Evolutionary conservation across 2,888 invertebrate genomes (phyloP).

Genomic region (Iphiclides podalirius): DNA sequence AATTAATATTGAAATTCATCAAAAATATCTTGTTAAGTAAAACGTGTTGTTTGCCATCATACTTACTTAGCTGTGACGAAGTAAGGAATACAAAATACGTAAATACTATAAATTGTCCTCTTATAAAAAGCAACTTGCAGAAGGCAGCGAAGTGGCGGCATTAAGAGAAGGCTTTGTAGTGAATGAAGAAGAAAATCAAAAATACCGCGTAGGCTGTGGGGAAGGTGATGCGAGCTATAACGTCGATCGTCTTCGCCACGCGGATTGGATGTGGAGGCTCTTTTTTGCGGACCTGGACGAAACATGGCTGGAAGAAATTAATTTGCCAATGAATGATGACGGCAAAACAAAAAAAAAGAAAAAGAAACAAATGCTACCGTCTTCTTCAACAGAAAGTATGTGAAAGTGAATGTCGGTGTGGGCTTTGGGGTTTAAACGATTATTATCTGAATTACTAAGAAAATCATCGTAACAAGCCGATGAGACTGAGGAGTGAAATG

Average conservation of each 20-base stretch:
- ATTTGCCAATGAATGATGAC: slow-evolving; percentile 68
- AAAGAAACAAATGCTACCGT: slow-evolving; percentile 29
- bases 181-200: slow-evolving; percentile 96
- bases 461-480: slow-evolving; percentile 25
- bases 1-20: slow-evolving; percentile 49
- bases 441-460: neutral
- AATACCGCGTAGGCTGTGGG: slow-evolving; percentile 95
- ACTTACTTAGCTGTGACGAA: slow-evolving; percentile 42
- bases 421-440: neutral
- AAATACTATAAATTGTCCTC: slow-evolving; percentile 48
- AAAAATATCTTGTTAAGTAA: slow-evolving; percentile 43
- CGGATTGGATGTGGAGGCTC: slow-evolving; percentile 95
- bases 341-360: slow-evolving; percentile 41
- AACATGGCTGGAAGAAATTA: slow-evolving; percentile 84
- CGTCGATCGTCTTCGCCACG: slow-evolving; percentile 96
- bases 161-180: slow-evolving; percentile 92
- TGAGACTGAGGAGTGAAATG: slow-evolving; percentile 28
- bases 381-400: slow-evolving; percentile 20
- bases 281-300: slow-evolving; percentile 93
- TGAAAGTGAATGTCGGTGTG: slow-evolving; percentile 3
- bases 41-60: slow-evolving; percentile 40
- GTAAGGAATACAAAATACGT: slow-evolving; percentile 46
- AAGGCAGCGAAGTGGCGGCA: slow-evolving; percentile 49
- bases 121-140: slow-evolving; percentile 54
- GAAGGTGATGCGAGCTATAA: slow-evolving; percentile 95